Percentiles rank a stretch among this genome's conserved stretches.
These are phyloP conservation scores for Liopterus haemorrhoidalis DNA, from an alignment of 2,888 invertebrate species.

Conservation along the genomic window DNA sequence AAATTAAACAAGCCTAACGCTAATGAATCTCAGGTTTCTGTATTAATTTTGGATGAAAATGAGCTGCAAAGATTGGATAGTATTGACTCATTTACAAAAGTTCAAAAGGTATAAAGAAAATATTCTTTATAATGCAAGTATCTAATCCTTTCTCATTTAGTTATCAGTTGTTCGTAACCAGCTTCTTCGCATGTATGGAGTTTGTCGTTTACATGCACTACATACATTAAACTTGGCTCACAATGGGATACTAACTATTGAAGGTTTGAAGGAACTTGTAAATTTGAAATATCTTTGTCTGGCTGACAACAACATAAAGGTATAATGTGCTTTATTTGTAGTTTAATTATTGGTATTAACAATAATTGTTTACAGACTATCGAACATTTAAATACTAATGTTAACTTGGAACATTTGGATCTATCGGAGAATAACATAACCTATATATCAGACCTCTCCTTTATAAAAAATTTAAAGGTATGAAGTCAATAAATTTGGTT, in stretches of 20 bases:
- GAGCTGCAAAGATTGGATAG: conserved; percentile 82
- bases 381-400: conserved; percentile 78
- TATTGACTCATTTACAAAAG: conserved; percentile 71
- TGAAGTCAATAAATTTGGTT: too few relatives aligned
- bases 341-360: conserved; percentile 11
- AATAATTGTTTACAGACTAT: conserved; percentile 55
- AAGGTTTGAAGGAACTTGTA: conserved; percentile 78
- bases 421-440: conserved; percentile 85
- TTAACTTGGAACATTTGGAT: conserved; percentile 76
- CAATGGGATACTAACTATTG: conserved; percentile 83
- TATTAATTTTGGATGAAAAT: conserved; percentile 77
- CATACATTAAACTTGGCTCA: conserved; percentile 77
- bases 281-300: conserved; percentile 77
- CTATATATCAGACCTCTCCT: conserved; percentile 77
- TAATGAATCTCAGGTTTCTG: conserved; percentile 63
- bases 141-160: conserved; percentile 51
- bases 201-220: conserved; percentile 72
- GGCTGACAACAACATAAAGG: conserved; percentile 85
- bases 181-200: conserved; percentile 79
- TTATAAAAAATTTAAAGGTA: conserved; percentile 77
- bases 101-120: conserved; percentile 60
- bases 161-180: conserved; percentile 81
- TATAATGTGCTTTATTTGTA: conserved; percentile 35
- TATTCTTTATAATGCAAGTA: conserved; percentile 9
- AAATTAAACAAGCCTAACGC: conserved; percentile 70